Evolutionary conservation across 2,797 vertebrate genomes (phyloP), one percentile per base, ranked within the genome.

Genomic region (Clamator glandarius): DNA sequence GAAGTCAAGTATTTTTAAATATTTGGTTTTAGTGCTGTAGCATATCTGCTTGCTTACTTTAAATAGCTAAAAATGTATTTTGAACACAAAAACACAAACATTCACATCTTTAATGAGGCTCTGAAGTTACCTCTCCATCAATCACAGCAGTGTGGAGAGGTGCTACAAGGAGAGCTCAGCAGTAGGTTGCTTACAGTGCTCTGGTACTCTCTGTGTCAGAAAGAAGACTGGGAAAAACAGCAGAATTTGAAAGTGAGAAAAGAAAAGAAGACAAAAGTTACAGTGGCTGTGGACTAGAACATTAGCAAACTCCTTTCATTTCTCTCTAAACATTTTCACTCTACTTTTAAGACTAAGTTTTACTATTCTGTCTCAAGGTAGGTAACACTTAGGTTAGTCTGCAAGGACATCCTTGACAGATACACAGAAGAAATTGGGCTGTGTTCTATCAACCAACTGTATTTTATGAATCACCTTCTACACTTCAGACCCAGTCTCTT

Each of bases 1-100:
- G 87, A 95, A 93, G 94, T 91, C 46, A 93, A 67, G 33, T 96
- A 93, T 94, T 96, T 96, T 95, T 57, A 93, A 92, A 59, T 82
- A 90, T 57, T 91, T 95, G 79, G 95, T 96, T 96, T 93, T 95
- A 97, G 76, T 59, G 26, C 3, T 18, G 81, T 67, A 94, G 31
- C 42, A 52, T 95, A 96, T 91, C 87, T 90, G 23, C 76, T 86
- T 89, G 39, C 39, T 70, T 88, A 26, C 84, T 93, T 93, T 92
- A 95, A 95, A 95, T 95, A 96, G 20, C 5, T 93, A 62, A 70
- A 70, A 41, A 79, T 81, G 29, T 92, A 95, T 94, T 94, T 91
- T 73, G 74, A 55, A 33, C 50, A 85, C 25, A 66, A 87, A 88
- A 93, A 33, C 54, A 89, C 51, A 84, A 86, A 51, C 29, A 50